Base-by-base conservation (phyloP, 2,888 invertebrate species). In the Stenodera caucasica region DNA sequence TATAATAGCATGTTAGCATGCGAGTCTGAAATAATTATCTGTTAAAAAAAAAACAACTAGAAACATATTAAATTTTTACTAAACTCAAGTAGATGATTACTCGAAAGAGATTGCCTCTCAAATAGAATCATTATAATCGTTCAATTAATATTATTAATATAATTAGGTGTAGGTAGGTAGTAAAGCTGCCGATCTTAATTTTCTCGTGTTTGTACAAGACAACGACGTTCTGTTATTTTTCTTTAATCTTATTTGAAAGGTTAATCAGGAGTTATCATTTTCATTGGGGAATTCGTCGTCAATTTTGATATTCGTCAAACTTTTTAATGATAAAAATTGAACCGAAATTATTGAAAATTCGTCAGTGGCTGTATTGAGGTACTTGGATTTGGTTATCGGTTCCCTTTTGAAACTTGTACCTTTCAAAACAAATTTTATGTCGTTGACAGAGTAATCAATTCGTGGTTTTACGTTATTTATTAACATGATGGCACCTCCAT, bases 401-500 rank as follows among this genome's bases (percentile, higher is more conserved):
- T 33, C 37, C 37, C 33, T 45, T 45, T 45, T 12, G 21, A 23
- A 45, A 45, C 23, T 45, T 45, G 45, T 23, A 45, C 40, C 52
- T 37, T 35, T 51, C 49, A 53, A 45, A 57, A 53, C 37, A 51
- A 53, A 49, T 57, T 57, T 57, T 57, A 53, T 53, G 45, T 6
- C n/a, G 57, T 33, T 57, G 57, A 57, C 57, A 57, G 50, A 50
- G 53, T 37, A 57, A 57, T 57, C 57, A 57, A 49, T 35, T 57
- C 21, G 57, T 53, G 58, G 58, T 58, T 58, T 58, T 35, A 15
- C 49, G 50, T 49, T 58, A 58, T 58, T 58, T 51, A 58, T 58
- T 52, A 45, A 53, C 58, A 53, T 15, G 33, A 14, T 57, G 56
- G 15, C 29, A 33, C 30, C 29, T 50, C 14, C 40, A 49, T 33